A percentile compares a stretch with the other conserved stretches of the same genome.
Evolutionary conservation across 2,888 invertebrate species (phyloP).

Genomic region (Cephus pygmeus): DNA sequence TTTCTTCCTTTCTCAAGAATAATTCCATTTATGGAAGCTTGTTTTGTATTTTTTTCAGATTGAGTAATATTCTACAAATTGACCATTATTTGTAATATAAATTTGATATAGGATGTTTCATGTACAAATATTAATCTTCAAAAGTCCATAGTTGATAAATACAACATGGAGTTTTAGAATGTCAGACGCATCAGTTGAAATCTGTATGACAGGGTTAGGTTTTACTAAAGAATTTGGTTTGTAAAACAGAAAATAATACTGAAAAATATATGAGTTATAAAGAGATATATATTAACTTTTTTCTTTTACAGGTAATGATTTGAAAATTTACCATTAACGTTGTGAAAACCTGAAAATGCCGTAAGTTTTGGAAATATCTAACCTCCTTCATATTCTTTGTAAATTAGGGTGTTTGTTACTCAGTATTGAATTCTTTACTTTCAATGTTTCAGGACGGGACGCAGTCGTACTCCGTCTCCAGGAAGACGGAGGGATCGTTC

Average conservation of each 20-base stretch:
- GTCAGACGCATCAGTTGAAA: not conserved
- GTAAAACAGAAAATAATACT: not conserved
- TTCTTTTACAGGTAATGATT: not conserved
- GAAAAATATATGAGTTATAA: not conserved
- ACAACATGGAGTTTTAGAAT: not conserved
- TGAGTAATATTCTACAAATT: not conserved
- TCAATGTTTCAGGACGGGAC: slow-evolving; percentile 65
- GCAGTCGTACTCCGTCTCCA: slow-evolving; percentile 69
- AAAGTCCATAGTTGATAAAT: not conserved
- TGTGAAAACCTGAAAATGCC: not conserved
- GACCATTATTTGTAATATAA: not conserved
- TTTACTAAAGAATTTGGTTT: not conserved
- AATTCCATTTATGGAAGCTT: not conserved
- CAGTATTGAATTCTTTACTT: slow-evolving; percentile 5
- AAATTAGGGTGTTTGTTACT: not conserved
- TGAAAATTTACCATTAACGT: not conserved
- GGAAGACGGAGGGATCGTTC: slow-evolving; percentile 68
- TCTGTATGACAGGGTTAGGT: not conserved
- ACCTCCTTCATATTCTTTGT: not conserved
- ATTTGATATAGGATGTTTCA: not conserved
- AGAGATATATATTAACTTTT: not conserved
- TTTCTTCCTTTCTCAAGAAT: not conserved
- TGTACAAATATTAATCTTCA: not conserved
- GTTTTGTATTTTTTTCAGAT: not conserved
- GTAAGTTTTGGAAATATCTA: not conserved